Evolutionary conservation across 2,888 invertebrate genomes (phyloP), one percentile per base, ranked within the genome.

Genomic region (Polydrusus cervinus): DNA sequence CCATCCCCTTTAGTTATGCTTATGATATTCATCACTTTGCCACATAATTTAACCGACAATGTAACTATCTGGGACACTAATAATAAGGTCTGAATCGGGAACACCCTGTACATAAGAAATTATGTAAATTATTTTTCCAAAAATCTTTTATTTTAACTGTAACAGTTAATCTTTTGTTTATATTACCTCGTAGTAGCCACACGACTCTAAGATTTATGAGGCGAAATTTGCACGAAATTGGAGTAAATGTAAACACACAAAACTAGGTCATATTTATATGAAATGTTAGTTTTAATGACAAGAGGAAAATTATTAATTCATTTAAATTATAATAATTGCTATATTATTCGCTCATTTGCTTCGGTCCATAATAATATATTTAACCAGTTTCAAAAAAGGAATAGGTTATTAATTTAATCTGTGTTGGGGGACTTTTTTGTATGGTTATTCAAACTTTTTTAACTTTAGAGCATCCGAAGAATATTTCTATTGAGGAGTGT

Each of bases 171-270:
- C 20, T 53, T 40, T 66, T 66, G 66, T 53, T 38, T 66, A 51
- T 53, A 43, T 34, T 38, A 51, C 34, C 40, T 51, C 11, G 18
- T 53, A 53, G 38, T 66, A 68, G 55, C 45, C 45, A 68, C 68
- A 68, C 57, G 68, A 68, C 45, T 34, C 11, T 2, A n/a, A 57
- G 68, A 68, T 68, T 68, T 68, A 68, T 68, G 51, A 16, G 55
- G 30, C 10, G 57, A 7, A 14, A 53, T 20, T 53, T 57, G 68
- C 69, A 43, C 34, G 47, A 49, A 61, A 61, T 34, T 49, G 18
- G 61, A 61, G 38, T 49, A 69, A 34, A 43, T 16, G 45, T 57
- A 30, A 68, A 25, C 25, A n/a, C 20, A 40, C 5, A 25, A 25
- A 25, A 55, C 47, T 14, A 47, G 60, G 68, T 68, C 60, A 68